phyloP scores from a whole-genome alignment of 2,888 invertebrate species.

The Eudasyphora cyanicolor region DNA sequence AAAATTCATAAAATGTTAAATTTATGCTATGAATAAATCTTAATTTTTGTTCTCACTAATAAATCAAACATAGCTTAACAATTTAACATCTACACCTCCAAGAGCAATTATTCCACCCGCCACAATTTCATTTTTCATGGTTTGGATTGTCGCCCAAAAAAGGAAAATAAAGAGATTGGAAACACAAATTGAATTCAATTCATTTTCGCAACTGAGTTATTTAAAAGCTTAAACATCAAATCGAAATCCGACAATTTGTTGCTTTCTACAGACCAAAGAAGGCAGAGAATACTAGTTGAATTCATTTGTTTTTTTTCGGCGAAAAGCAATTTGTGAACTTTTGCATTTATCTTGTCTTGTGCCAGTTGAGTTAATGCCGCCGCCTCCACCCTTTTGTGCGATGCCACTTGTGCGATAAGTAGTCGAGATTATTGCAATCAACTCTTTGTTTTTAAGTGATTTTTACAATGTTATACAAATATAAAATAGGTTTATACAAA shows the following conservation, averaged over 20 bases:
- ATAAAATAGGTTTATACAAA: background rate
- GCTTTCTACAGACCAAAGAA: background rate
- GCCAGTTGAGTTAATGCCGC: background rate
- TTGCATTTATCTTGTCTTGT: background rate
- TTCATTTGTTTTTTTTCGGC: background rate
- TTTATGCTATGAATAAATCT: background rate
- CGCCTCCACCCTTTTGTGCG: background rate
- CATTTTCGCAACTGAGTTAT: background rate
- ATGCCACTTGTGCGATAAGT: background rate
- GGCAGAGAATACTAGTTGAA: no score
- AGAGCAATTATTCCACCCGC: background rate
- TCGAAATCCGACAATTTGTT: background rate
- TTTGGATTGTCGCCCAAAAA: no score
- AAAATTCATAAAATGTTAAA: background rate
- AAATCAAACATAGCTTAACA: background rate
- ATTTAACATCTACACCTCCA: background rate
- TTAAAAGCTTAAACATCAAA: background rate
- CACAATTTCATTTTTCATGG: background rate
- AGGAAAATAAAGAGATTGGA: no score
- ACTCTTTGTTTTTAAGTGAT: slow-evolving; percentile 10
- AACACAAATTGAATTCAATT: background rate
- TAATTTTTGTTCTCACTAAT: background rate
- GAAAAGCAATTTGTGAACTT: background rate
- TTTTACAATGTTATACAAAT: background rate
- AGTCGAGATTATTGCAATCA: slow-evolving; percentile 1